These are phyloP conservation scores for Bombus soroeensis DNA, from an alignment of 1,140 invertebrate genomes.

Conservation along the genomic window DNA sequence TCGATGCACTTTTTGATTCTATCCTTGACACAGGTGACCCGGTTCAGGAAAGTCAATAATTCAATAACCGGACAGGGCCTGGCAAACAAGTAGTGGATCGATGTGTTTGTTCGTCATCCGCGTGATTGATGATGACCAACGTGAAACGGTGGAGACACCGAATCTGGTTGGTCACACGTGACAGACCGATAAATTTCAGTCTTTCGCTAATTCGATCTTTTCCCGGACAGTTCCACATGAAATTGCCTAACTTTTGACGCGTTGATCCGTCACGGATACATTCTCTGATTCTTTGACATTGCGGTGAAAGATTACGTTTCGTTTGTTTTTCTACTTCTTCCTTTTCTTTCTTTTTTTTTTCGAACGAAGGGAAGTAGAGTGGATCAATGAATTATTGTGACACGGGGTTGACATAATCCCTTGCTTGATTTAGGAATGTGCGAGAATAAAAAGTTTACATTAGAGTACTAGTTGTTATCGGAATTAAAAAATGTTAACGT, in stretches of 20 bases:
- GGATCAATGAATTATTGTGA: background rate
- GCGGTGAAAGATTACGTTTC: background rate
- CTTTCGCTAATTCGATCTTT: constrained; percentile 34
- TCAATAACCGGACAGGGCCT: constrained; percentile 42
- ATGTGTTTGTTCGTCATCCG: constrained; percentile 58
- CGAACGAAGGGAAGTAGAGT: background rate
- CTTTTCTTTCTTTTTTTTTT: background rate
- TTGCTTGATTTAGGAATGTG: background rate
- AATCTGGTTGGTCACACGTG: constrained; percentile 31
- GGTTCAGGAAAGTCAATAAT: constrained; percentile 54
- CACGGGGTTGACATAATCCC: background rate
- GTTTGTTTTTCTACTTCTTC: background rate
- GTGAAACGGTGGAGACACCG: constrained; percentile 19
- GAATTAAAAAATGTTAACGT: too few relatives aligned
- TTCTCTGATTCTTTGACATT: background rate
- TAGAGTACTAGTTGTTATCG: too few relatives aligned
- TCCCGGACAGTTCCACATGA: background rate
- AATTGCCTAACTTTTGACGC: constrained; percentile 28
- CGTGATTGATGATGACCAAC: constrained; percentile 54
- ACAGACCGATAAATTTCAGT: constrained; percentile 45
- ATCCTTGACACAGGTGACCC: constrained; percentile 59
- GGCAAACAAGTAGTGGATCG: constrained; percentile 48
- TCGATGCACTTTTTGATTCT: constrained; percentile 41
- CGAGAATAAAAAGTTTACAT: background rate
- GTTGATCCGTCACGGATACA: background rate